These are phyloP conservation scores for Tolmerus cingulatus DNA, from an alignment of 2,888 invertebrate genomes.

Conservation along the genomic window DNA sequence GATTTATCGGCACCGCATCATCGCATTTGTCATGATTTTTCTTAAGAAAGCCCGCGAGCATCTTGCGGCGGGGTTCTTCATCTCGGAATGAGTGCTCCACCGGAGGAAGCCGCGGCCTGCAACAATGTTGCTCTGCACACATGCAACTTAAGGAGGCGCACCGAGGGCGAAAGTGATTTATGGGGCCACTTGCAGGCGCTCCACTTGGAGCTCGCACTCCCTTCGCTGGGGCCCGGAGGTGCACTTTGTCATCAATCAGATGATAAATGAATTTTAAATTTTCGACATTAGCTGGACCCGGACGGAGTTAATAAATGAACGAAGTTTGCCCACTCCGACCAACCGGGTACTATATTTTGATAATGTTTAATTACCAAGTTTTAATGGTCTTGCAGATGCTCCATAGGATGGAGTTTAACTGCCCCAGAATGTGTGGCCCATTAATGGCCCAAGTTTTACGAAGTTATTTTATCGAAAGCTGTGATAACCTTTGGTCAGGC, in stretches of 20 bases:
- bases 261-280: not conserved
- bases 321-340: not conserved
- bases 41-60: not conserved
- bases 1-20: not conserved
- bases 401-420: not conserved
- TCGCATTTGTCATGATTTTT: not conserved
- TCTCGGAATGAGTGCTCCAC: not conserved
- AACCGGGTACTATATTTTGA: not conserved
- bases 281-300: not conserved
- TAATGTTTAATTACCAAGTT: not conserved
- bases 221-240: not conserved
- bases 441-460: not conserved
- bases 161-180: constrained; percentile 34
- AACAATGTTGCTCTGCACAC: constrained; percentile 9
- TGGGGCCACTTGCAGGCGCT: not conserved
- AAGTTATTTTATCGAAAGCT: not conserved
- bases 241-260: not conserved
- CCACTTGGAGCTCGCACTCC: not conserved
- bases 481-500: not conserved
- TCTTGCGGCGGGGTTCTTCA: not conserved
- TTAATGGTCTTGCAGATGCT: not conserved
- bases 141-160: not conserved
- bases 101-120: constrained; percentile 2
- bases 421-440: not conserved
- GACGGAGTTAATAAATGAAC: not conserved